Evolutionary conservation across 2,888 invertebrate species (phyloP).

Genomic region (Heliconius erato): DNA sequence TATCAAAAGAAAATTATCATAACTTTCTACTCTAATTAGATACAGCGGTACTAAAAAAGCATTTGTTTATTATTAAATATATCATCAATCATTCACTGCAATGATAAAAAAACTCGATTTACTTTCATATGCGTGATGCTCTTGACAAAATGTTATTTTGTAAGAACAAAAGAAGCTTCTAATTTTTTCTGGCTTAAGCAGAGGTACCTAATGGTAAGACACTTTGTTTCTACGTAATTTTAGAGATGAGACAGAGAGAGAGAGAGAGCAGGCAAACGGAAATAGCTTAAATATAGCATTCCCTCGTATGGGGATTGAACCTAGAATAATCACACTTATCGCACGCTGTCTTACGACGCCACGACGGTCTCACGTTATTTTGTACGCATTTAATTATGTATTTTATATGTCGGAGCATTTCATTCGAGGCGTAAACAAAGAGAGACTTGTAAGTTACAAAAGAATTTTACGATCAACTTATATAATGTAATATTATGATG

Average conservation of each 20-base stretch:
- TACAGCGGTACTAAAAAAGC: slow-evolving; percentile 28
- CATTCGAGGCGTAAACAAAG: not conserved
- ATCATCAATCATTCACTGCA: slow-evolving; percentile 44
- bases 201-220: not conserved
- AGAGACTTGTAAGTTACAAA: not conserved
- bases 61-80: slow-evolving; percentile 36
- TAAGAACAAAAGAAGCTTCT: not conserved
- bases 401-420: not conserved
- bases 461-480: not conserved
- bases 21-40: slow-evolving; percentile 43
- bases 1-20: slow-evolving; percentile 30
- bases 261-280: not conserved
- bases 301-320: not conserved
- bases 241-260: too few relatives aligned
- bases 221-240: not conserved
- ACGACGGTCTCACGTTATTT: not conserved
- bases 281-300: not conserved
- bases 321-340: too few relatives aligned
- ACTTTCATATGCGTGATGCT: slow-evolving; percentile 34
- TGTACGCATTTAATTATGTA: not conserved
- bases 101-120: slow-evolving; percentile 42
- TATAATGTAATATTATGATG: slow-evolving; percentile 12
- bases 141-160: slow-evolving; percentile 34
- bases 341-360: too few relatives aligned
- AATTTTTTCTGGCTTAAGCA: not conserved